These are phyloP conservation scores for Maniola jurtina DNA, from an alignment of 1,140 invertebrate genomes.

Conservation along the genomic window DNA sequence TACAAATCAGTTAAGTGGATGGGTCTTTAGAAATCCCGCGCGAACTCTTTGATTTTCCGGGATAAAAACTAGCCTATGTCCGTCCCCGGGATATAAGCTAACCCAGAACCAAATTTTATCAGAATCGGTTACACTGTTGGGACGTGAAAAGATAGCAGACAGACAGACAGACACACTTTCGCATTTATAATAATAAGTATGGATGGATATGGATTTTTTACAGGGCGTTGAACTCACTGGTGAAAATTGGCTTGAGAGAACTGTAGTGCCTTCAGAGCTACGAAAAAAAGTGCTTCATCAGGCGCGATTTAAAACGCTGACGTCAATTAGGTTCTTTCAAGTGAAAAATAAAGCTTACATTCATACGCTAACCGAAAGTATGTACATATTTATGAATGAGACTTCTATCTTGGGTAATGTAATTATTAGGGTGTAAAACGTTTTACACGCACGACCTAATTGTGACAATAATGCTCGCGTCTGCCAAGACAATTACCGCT, in stretches of 20 bases:
- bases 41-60: no score
- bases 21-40: no score
- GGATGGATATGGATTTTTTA: no score
- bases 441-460: constrained; percentile 38
- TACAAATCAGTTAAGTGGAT: no score
- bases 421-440: constrained; percentile 40
- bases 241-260: constrained; percentile 68
- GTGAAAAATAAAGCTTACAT: constrained; percentile 73
- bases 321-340: constrained; percentile 68
- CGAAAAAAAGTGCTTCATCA: constrained; percentile 70
- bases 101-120: no score
- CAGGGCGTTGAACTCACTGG: constrained; percentile 70
- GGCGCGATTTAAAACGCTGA: constrained; percentile 66
- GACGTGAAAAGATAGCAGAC: no score
- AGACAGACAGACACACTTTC: no score
- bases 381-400: constrained; percentile 34
- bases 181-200: no score
- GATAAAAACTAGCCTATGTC: no score
- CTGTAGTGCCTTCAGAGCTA: constrained; percentile 61
- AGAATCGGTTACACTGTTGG: no score
- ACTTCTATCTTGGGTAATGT: constrained; percentile 28
- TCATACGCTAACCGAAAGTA: constrained; percentile 67
- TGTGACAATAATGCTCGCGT: constrained; percentile 37
- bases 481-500: constrained; percentile 34
- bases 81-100: no score